A percentile compares a stretch with the other conserved stretches of the same genome.
Evolutionary conservation across 1,140 invertebrate genomes (phyloP).

Genomic region (Cotesia chilonis): DNA sequence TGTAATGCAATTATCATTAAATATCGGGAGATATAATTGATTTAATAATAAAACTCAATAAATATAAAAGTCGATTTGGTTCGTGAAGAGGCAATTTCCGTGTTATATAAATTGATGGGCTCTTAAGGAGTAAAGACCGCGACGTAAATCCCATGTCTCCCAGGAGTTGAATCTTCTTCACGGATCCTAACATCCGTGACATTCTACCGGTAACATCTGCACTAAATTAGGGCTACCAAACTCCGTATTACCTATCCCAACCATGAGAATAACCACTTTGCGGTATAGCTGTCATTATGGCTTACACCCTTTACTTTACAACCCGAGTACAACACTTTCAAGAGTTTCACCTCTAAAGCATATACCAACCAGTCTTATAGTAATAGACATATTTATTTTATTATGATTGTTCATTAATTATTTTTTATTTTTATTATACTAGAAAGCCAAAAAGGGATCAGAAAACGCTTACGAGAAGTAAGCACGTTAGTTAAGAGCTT

Average conservation of each 20-base stretch:
- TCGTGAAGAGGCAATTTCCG: slow-evolving; percentile 37
- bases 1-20: too few species aligned
- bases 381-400: slow-evolving; percentile 20
- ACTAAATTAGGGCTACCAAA: slow-evolving; percentile 59
- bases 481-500: slow-evolving; percentile 47
- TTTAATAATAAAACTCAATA: too few species aligned
- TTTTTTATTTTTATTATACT: slow-evolving; percentile 23
- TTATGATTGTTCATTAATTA: too few species aligned
- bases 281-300: slow-evolving; percentile 41
- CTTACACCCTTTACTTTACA: background rate
- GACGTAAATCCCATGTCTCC: slow-evolving; percentile 45
- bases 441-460: slow-evolving; percentile 45
- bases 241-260: slow-evolving; percentile 46
- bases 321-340: background rate
- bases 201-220: slow-evolving; percentile 54
- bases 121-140: slow-evolving; percentile 29
- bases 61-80: background rate
- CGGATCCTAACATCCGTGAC: slow-evolving; percentile 40
- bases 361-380: slow-evolving; percentile 38
- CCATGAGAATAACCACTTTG: slow-evolving; percentile 38
- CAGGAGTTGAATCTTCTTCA: slow-evolving; percentile 32
- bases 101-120: slow-evolving; percentile 2
- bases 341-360: slow-evolving; percentile 30
- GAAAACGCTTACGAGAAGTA: slow-evolving; percentile 56
- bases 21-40: too few species aligned